Conservation (phyloP, 2,113 vertebrate species). For the Phalacrocorax aristotelis region DNA sequence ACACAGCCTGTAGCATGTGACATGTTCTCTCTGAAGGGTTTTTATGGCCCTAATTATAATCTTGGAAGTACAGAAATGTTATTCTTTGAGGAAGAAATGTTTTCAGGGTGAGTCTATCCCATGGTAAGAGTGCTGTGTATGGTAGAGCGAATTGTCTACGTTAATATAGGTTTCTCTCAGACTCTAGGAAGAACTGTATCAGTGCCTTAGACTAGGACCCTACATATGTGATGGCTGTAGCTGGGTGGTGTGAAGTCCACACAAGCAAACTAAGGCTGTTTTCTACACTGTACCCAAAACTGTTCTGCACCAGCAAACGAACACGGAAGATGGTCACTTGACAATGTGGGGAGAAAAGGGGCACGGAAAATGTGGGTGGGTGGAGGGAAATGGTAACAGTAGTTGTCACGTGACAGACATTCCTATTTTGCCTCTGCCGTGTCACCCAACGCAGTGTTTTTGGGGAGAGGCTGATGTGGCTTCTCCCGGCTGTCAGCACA, state of each 20-base stretch:
- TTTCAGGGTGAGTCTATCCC: not conserved
- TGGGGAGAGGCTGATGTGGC: not conserved
- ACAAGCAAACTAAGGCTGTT: not conserved
- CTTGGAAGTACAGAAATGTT: not conserved
- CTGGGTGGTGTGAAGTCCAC: not conserved
- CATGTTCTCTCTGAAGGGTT: not conserved
- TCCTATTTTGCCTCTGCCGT: not conserved
- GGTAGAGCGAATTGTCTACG: not conserved
- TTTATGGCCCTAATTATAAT: not conserved
- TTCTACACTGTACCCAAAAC: not conserved
- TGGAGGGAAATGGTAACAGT: not conserved
- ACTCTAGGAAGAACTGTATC: not conserved
- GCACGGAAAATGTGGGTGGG: fast-evolving
- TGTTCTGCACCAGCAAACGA: not conserved
- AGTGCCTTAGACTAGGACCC: not conserved
- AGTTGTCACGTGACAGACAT: fast-evolving
- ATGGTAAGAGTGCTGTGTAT: not conserved
- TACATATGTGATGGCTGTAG: not conserved
- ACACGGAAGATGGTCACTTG: not conserved
- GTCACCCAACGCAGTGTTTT: fast-evolving
- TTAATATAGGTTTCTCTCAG: not conserved
- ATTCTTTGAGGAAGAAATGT: not conserved
- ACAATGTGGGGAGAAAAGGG: not conserved
- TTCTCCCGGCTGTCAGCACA: fast-evolving
- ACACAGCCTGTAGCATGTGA: not conserved